A percentile compares a stretch with the other conserved stretches of the same genome.
Evolutionary conservation across 2,888 invertebrate species (phyloP).

Genomic region (Hanleya hanleyi): DNA sequence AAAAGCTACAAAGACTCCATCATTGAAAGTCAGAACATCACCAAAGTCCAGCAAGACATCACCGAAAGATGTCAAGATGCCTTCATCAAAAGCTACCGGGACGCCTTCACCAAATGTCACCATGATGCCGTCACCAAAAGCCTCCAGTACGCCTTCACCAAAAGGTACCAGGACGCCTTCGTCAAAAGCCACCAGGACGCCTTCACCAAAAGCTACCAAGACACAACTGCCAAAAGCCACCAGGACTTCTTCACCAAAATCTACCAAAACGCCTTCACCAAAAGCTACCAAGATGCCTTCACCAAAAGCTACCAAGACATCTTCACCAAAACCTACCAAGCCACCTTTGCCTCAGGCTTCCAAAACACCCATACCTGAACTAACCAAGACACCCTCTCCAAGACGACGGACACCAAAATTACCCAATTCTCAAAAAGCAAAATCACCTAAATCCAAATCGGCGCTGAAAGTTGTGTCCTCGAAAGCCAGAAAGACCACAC

Average conservation of each 20-base stretch:
- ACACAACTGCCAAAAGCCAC: background rate
- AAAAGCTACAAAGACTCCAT: background rate
- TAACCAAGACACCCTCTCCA: constrained; percentile 6
- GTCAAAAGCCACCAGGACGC: constrained; percentile 7
- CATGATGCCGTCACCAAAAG: background rate
- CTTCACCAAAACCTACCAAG: constrained; percentile 20
- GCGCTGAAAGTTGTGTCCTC: constrained; percentile 13
- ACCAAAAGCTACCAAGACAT: background rate
- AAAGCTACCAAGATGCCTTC: constrained; percentile 3
- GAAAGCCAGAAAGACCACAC: background rate
- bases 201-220: constrained; percentile 9
- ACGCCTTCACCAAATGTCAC: constrained; percentile 10
- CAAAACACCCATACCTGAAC: constrained; percentile 5
- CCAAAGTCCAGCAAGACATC: constrained; percentile 11
- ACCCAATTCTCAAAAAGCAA: too few relatives aligned
- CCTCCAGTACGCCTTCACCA: too few relatives aligned
- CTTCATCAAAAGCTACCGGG: background rate
- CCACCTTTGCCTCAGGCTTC: constrained; percentile 16
- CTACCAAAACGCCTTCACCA: constrained; percentile 17
- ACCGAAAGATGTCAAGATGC: background rate
- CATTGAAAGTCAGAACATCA: constrained; percentile 9
- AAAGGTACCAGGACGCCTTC: constrained; percentile 16
- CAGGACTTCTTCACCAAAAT: constrained; percentile 10
- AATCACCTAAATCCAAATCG: constrained; percentile 19
- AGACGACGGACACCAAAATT: too few relatives aligned